Conservation (phyloP, 2,113 vertebrate genomes). For the Tyto alba region DNA sequence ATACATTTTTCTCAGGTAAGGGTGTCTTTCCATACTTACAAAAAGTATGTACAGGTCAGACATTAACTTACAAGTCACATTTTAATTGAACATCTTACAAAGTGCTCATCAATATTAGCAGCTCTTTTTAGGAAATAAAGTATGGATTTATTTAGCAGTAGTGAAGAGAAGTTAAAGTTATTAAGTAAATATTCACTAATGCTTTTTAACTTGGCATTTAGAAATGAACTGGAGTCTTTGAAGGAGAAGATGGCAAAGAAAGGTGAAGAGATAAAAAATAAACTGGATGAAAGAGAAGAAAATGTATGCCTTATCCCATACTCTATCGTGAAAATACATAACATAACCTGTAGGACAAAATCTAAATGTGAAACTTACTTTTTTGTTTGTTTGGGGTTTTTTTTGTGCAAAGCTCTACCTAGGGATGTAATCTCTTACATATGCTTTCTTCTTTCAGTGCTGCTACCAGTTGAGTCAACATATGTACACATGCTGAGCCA, state of each 20-base stretch:
- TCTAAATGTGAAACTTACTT: neutral
- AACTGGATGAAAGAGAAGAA: constrained; percentile 79
- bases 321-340: neutral
- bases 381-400: too few species aligned
- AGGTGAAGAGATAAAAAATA: constrained; percentile 70
- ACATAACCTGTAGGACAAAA: neutral
- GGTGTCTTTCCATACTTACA: neutral
- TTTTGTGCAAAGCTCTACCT: neutral
- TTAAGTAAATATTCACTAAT: neutral
- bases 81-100: neutral
- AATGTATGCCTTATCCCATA: constrained; percentile 67
- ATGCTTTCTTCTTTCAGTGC: neutral
- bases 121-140: neutral
- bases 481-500: neutral
- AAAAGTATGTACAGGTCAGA: neutral
- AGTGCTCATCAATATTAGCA: neutral
- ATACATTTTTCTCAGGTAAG: neutral
- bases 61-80: neutral
- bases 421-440: neutral
- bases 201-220: constrained; percentile 52
- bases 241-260: constrained; percentile 70
- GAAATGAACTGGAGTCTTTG: constrained; percentile 73
- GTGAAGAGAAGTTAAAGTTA: neutral
- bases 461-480: neutral
- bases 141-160: neutral